Conservation (phyloP, 2,888 invertebrate species). For the Drosophila flavopinicola region DNA sequence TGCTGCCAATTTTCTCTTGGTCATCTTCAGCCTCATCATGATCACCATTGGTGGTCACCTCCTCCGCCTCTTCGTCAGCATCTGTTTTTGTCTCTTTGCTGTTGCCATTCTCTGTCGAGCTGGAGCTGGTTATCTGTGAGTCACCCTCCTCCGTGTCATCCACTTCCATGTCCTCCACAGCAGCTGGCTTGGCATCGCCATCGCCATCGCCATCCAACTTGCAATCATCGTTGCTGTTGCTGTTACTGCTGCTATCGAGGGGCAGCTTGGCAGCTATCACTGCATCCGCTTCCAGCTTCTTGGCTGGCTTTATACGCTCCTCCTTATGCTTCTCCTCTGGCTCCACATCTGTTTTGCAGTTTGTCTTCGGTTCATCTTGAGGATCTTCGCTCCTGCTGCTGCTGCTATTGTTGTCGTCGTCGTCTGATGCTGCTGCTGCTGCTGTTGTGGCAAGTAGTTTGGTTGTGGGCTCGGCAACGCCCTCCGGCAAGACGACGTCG, state of each 20-base stretch:
- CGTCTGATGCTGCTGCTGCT: slow-evolving; percentile 22
- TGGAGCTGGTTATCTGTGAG: slow-evolving; percentile 82
- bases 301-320: slow-evolving; percentile 11
- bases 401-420: slow-evolving; percentile 1
- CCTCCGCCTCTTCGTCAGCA: slow-evolving; percentile 68
- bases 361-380: slow-evolving; percentile 10
- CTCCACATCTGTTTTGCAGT: slow-evolving; percentile 28
- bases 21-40: slow-evolving; percentile 68
- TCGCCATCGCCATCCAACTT: slow-evolving; percentile 35
- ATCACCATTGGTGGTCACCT: slow-evolving; percentile 70
- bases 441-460: slow-evolving; percentile 66
- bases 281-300: slow-evolving; percentile 63
- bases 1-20: slow-evolving; percentile 71
- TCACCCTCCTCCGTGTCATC: slow-evolving; percentile 71
- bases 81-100: slow-evolving; percentile 53
- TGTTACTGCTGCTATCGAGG: slow-evolving; percentile 41
- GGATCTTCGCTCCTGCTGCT: slow-evolving; percentile 8
- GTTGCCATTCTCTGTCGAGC: slow-evolving; percentile 76
- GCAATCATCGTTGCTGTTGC: slow-evolving; percentile 64
- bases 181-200: slow-evolving; percentile 25
- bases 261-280: slow-evolving; percentile 28
- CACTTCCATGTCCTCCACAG: slow-evolving; percentile 63
- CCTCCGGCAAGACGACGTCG: slow-evolving; percentile 81
- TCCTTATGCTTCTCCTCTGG: slow-evolving; percentile 1
- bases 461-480: slow-evolving; percentile 73